Conservation (phyloP, 2,797 vertebrate genomes). For the Paratrypauchen microcephalus region DNA sequence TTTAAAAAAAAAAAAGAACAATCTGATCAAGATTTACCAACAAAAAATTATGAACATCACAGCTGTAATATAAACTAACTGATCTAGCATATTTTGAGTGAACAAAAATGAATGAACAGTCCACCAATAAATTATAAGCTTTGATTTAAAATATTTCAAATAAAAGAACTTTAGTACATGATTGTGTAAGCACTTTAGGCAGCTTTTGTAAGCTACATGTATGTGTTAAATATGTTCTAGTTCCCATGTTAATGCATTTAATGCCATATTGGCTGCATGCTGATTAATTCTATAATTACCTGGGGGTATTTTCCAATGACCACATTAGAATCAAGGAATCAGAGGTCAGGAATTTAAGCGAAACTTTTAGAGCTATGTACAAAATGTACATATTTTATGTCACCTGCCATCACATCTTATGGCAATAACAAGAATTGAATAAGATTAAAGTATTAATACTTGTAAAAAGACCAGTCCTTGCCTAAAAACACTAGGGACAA, state of each 20-base stretch:
- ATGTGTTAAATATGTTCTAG: slow-evolving; percentile 21
- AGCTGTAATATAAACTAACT: slow-evolving; percentile 74
- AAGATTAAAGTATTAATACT: too few species aligned
- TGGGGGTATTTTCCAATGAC: not conserved
- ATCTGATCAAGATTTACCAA: slow-evolving; percentile 60
- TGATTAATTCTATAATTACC: not conserved
- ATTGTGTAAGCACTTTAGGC: slow-evolving; percentile 14
- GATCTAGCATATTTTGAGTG: slow-evolving; percentile 65
- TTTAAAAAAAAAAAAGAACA: slow-evolving; percentile 72
- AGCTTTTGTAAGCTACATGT: slow-evolving; percentile 17
- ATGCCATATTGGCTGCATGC: slow-evolving; percentile 34
- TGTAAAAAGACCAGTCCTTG: too few species aligned
- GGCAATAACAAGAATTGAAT: not conserved
- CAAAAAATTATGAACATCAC: slow-evolving; percentile 85
- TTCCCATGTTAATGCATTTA: slow-evolving; percentile 61
- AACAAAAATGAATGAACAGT: slow-evolving; percentile 60
- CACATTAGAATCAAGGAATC: too few species aligned
- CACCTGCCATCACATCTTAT: not conserved
- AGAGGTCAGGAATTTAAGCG: not conserved
- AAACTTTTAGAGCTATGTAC: not conserved
- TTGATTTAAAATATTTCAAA: slow-evolving; percentile 2
- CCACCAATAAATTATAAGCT: slow-evolving; percentile 23
- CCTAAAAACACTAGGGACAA: too few species aligned
- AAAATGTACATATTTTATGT: not conserved
- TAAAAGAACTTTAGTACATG: not conserved